Percentiles rank a stretch among this genome's conserved stretches.
phyloP scores from a whole-genome alignment of 2,113 vertebrate species.

The Piliocolobus tephrosceles region DNA sequence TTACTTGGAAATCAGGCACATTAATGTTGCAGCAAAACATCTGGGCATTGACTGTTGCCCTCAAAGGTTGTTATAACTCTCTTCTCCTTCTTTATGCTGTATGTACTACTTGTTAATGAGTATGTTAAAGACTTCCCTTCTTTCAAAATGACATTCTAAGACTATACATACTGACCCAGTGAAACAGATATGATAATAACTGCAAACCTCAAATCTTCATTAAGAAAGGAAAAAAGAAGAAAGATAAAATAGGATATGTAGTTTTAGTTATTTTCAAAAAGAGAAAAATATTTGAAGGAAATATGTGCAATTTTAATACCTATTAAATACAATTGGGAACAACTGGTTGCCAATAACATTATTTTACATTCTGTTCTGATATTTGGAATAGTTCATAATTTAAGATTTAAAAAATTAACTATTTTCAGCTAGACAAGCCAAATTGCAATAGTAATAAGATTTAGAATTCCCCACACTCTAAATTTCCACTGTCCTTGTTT shows the following conservation, averaged over 20 bases:
- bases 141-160: slow-evolving; percentile 61
- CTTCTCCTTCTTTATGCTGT: not conserved
- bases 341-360: not conserved
- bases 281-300: not conserved
- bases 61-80: slow-evolving; percentile 15
- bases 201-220: slow-evolving; percentile 45
- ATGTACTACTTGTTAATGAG: slow-evolving; percentile 39
- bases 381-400: not conserved
- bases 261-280: slow-evolving; percentile 7
- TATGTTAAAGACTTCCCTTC: slow-evolving; percentile 33
- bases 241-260: not conserved
- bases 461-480: not conserved
- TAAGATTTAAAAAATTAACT: not conserved
- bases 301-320: not conserved
- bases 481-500: not conserved
- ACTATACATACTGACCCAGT: slow-evolving; percentile 39
- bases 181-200: slow-evolving; percentile 51
- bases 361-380: slow-evolving; percentile 12
- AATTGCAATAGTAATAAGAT: not conserved
- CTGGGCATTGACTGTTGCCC: not conserved
- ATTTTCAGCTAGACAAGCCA: not conserved
- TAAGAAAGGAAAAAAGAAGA: not conserved
- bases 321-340: not conserved
- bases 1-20: slow-evolving; percentile 46
- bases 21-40: slow-evolving; percentile 38